Evolutionary conservation across 2,113 vertebrate species (phyloP).

Genomic region (Fukomys damarensis): DNA sequence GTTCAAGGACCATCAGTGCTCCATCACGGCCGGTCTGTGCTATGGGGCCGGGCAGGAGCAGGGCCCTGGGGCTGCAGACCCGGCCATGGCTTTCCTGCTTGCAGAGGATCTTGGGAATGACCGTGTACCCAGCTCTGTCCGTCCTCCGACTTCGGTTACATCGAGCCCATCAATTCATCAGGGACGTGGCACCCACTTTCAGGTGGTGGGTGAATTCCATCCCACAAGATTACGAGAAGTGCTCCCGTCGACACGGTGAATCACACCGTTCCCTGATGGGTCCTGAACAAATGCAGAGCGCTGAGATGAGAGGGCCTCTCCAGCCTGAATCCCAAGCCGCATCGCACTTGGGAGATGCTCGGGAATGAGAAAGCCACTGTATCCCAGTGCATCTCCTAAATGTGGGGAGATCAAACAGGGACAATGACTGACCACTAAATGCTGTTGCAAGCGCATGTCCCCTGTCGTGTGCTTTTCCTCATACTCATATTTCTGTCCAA

Average conservation of each 20-base stretch:
- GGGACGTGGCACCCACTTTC: conserved; percentile 62
- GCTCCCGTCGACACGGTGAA: background rate
- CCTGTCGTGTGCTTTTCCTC: background rate
- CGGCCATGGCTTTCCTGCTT: background rate
- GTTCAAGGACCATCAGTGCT: background rate
- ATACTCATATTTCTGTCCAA: background rate
- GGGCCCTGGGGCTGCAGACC: background rate
- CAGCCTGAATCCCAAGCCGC: background rate
- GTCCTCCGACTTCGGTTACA: conserved; percentile 49
- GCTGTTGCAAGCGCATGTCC: background rate
- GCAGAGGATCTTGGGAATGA: conserved; percentile 30
- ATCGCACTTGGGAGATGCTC: background rate
- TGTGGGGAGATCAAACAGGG: background rate
- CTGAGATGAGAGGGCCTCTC: background rate
- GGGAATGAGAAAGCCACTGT: background rate
- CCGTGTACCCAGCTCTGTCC: conserved; percentile 14
- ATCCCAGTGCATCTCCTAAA: conserved; percentile 42
- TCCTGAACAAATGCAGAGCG: background rate
- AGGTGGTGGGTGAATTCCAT: conserved; percentile 61
- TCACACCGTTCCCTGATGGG: conserved; percentile 34
- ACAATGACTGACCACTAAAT: background rate
- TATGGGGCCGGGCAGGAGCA: background rate
- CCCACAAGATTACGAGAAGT: conserved; percentile 66
- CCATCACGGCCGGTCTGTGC: background rate
- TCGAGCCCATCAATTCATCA: conserved; percentile 73